A percentile compares a stretch with the other conserved stretches of the same genome.
phyloP scores from a whole-genome alignment of 2,113 vertebrate species.

The Chloropsis cyanopogon region DNA sequence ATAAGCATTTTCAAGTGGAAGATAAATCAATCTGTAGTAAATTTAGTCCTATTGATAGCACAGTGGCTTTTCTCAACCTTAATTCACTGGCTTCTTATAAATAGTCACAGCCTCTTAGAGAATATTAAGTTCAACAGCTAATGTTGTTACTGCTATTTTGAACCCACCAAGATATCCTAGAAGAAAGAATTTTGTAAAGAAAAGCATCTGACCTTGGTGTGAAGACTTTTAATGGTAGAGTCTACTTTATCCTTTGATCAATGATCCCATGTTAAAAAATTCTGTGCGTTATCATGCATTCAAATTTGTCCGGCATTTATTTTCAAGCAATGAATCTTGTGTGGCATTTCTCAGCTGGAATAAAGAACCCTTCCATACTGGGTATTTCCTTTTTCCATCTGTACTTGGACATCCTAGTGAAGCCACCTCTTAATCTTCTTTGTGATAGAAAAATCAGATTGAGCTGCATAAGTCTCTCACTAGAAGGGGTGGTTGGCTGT shows the following conservation, averaged over 20 bases:
- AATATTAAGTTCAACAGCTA: neutral
- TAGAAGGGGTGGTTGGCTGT: neutral
- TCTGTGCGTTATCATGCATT: neutral
- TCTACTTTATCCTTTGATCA: neutral
- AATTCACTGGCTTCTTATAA: neutral
- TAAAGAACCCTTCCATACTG: neutral
- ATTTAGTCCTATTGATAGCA: neutral
- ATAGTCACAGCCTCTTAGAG: neutral
- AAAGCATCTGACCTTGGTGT: neutral
- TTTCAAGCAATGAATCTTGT: neutral
- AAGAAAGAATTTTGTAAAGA: neutral
- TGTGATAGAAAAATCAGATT: constrained; percentile 36
- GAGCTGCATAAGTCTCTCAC: neutral
- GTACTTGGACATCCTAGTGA: neutral
- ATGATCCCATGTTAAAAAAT: neutral
- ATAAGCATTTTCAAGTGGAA: constrained; percentile 2
- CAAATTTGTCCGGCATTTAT: neutral
- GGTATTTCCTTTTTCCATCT: constrained; percentile 20
- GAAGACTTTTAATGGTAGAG: neutral
- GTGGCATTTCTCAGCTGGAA: constrained; percentile 25
- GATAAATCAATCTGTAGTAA: neutral
- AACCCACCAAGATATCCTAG: neutral
- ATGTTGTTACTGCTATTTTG: neutral
- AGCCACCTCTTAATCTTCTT: constrained; percentile 32
- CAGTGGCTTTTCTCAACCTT: neutral